A percentile compares a stretch with the other conserved stretches of the same genome.
These are phyloP conservation scores for Phenacoccus solenopsis DNA, from an alignment of 1,140 invertebrate species.

Conservation along the genomic window DNA sequence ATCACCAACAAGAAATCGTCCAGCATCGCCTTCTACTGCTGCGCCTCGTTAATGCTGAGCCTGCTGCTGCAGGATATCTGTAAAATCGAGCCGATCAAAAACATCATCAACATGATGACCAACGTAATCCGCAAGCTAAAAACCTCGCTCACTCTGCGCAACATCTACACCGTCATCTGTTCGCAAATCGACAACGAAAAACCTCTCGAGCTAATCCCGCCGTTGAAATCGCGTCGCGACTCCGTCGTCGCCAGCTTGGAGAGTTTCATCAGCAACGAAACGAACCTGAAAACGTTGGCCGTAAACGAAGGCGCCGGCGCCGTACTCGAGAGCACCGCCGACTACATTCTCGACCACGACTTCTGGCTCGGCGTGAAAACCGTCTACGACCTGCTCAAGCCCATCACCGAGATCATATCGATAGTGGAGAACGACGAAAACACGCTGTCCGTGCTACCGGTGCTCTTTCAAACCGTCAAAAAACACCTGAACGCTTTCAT, in stretches of 20 bases:
- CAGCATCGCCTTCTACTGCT: constrained; percentile 11
- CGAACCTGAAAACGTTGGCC: background rate
- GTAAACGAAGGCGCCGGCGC: background rate
- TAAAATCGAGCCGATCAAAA: background rate
- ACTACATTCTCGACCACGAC: background rate
- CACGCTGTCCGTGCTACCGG: background rate
- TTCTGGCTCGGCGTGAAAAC: background rate
- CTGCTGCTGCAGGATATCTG: constrained; percentile 14
- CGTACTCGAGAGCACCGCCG: background rate
- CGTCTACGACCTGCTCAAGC: background rate
- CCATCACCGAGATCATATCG: background rate
- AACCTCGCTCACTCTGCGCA: background rate
- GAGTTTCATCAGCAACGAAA: background rate
- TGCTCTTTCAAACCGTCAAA: background rate
- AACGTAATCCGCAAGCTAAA: background rate
- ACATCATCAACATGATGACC: no score
- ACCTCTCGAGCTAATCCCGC: background rate
- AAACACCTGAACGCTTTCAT: background rate
- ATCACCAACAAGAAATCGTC: constrained; percentile 8
- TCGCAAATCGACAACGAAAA: background rate
- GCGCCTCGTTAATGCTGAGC: background rate
- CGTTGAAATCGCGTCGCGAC: background rate
- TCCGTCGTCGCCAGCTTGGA: background rate
- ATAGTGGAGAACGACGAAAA: background rate
- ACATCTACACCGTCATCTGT: background rate